Percentiles rank a stretch among this genome's conserved stretches.
phyloP scores from a whole-genome alignment of 2,797 vertebrate species.

The Enteromius fasciolatus region DNA sequence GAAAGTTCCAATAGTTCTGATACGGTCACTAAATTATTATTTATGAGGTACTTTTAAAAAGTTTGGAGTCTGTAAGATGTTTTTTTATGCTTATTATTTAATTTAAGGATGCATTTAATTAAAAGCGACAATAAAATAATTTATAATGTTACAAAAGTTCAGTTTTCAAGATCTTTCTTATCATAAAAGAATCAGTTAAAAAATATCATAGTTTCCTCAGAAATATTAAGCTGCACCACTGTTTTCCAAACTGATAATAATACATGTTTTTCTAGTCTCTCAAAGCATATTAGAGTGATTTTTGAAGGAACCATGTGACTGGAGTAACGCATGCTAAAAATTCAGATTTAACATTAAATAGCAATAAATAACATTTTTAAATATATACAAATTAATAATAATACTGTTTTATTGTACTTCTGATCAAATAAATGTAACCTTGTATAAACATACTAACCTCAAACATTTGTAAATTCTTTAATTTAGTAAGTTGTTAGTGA shows the following conservation, averaged over 20 bases:
- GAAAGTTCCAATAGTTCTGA: neutral
- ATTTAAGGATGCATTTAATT: neutral
- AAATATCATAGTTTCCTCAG: neutral
- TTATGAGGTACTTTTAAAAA: neutral
- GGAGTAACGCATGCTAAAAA: neutral
- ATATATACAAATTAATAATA: neutral
- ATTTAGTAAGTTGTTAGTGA: neutral
- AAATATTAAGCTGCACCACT: neutral
- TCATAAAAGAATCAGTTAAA: neutral
- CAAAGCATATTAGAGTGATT: neutral
- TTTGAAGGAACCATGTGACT: neutral
- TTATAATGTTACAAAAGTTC: neutral
- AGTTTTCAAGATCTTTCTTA: neutral
- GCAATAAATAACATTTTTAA: neutral
- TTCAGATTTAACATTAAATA: neutral
- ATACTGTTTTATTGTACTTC: neutral
- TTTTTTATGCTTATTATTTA: neutral
- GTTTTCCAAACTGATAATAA: neutral
- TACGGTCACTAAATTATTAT: neutral
- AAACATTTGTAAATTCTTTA: neutral
- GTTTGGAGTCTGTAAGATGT: neutral
- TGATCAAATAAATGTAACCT: neutral
- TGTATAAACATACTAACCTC: neutral
- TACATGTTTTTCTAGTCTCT: neutral
- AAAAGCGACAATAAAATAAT: neutral